These are phyloP conservation scores for Lasioglossum oenotherae DNA, from an alignment of 2,888 invertebrate genomes.

Conservation along the genomic window DNA sequence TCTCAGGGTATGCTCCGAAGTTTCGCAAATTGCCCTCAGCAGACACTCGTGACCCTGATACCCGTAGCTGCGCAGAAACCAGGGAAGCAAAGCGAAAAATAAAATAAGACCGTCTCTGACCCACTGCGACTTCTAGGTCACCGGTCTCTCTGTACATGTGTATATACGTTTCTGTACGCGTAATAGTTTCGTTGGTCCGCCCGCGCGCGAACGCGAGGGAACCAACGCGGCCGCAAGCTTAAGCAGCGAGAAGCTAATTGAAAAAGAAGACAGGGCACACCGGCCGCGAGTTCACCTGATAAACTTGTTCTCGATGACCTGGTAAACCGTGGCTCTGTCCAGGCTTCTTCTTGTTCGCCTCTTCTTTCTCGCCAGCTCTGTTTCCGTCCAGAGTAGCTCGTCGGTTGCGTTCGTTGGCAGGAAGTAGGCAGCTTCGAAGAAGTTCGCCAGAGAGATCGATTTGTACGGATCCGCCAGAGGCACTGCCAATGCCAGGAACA, in stretches of 20 bases:
- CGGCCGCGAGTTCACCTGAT: conserved; percentile 84
- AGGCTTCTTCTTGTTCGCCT: conserved; percentile 85
- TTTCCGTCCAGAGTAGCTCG: conserved; percentile 65
- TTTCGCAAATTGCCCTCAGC: conserved; percentile 91
- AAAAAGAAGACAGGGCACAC: not conserved
- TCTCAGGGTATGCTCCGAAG: conserved; percentile 88
- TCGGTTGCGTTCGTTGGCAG: conserved; percentile 86
- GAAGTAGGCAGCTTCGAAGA: conserved; percentile 89
- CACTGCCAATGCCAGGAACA: conserved; percentile 89
- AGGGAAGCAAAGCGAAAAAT: conserved; percentile 50
- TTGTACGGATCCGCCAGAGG: conserved; percentile 89
- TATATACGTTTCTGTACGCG: conserved; percentile 6
- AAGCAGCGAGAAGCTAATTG: not conserved
- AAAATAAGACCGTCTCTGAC: conserved; percentile 57
- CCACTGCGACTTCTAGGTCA: conserved; percentile 56
- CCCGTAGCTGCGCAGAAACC: conserved; percentile 62
- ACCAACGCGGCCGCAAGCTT: not conserved
- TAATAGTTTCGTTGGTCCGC: conserved; percentile 14
- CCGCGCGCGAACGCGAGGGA: not conserved
- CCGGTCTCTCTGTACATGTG: conserved; percentile 1
- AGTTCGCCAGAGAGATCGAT: conserved; percentile 90
- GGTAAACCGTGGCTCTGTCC: conserved; percentile 86
- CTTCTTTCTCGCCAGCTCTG: conserved; percentile 73
- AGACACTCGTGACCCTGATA: conserved; percentile 87
- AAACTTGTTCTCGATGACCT: conserved; percentile 86